Evolutionary conservation across 2,888 invertebrate species (phyloP), one percentile per base, ranked within the genome.

Genomic region (Nymphalis polychloros): DNA sequence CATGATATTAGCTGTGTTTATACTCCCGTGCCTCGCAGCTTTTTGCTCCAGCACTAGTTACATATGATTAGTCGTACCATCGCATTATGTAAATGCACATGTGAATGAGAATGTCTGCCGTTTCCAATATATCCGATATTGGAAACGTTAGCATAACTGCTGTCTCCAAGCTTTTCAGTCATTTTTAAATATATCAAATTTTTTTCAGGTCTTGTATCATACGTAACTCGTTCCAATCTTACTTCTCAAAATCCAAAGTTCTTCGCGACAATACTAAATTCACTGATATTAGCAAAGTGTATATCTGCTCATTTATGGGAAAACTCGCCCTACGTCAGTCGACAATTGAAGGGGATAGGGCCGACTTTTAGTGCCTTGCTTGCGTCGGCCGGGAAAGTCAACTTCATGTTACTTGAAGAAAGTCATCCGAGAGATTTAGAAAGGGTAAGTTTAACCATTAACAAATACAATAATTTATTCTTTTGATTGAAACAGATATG

Each of bases 351-450:
- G 67, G 95, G 95, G 59, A 96, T 97, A 71, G 96, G 96, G 1
- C 93, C 93, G 10, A 93, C 94, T 0, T 93, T 95, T 73, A 95
- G 96, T 20, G 89, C 91, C 1, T 84, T 94, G 46, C 84, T 97
- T 8, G 95, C 94, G 0, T 92, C 94, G 59, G 94, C 95, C 67
- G 96, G 95, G 16, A 94, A 96, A 82, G 94, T 93, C 0, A 94
- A 94, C 63, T 95, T 97, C 78, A 88, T 94, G 81, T 85, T 93
- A 64, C 83, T 97, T 35, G 90, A 93, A 69, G 93, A 94, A 73
- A 93, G 95, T 35, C 95, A 96, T 87, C 96, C 96, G 1, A 92
- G 96, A 77, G 95, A 96, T 78, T 88, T 97, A 75, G 97, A 97
- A 91, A 88, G 95, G 89, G 95, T 95, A 72, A 77, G 84, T 70